phyloP scores from a whole-genome alignment of 2,113 vertebrate genomes.

The Mus pahari region DNA sequence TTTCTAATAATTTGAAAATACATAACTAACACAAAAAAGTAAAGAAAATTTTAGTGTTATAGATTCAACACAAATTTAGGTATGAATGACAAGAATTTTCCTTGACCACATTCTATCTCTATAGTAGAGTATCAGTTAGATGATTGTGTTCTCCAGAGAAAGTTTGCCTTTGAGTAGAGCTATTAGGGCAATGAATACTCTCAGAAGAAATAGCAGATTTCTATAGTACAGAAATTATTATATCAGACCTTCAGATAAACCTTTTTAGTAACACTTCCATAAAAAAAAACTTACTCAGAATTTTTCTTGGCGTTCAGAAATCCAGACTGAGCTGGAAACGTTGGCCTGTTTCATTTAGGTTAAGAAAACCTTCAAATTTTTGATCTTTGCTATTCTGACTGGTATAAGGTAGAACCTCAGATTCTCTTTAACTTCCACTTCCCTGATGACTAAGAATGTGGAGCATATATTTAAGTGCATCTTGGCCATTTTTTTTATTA shows the following conservation, averaged over 20 bases:
- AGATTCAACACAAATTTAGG: background rate
- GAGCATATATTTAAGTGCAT: no score
- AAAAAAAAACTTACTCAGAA: background rate
- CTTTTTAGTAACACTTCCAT: background rate
- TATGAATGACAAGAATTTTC: background rate
- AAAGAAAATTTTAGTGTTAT: background rate
- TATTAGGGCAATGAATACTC: background rate
- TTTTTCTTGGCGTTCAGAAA: background rate
- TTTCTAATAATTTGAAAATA: background rate
- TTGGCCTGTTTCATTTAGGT: background rate
- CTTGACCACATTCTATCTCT: background rate
- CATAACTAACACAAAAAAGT: background rate
- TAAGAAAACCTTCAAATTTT: background rate
- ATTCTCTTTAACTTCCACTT: no score
- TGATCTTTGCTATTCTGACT: no score
- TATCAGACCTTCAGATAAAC: background rate
- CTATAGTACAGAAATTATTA: background rate
- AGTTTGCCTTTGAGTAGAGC: background rate
- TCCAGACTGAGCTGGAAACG: fast-evolving
- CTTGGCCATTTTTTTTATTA: no score
- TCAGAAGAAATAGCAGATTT: background rate
- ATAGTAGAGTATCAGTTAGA: background rate
- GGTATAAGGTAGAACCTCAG: no score
- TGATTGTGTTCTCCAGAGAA: constrained; percentile 27
- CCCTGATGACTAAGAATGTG: no score